Conservation (phyloP, 1,140 invertebrate species). For the Stegodyphus mimosarum region DNA sequence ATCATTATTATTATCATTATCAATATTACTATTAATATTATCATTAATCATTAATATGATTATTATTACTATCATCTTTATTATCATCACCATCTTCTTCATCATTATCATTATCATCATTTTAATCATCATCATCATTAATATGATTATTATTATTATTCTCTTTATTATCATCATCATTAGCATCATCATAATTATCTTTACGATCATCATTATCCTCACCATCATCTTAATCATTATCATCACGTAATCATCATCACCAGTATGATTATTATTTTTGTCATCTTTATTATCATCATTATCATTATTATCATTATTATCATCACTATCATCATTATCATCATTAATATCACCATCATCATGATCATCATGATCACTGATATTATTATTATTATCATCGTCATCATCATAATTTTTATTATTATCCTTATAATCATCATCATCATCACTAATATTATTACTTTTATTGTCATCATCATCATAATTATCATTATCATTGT, state of each 20-base stretch:
- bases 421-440: constrained; percentile 2
- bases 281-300: neutral
- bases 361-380: neutral
- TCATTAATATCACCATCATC: neutral
- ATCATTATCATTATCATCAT: neutral
- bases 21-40: too few relatives aligned
- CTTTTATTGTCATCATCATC: neutral
- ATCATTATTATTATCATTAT: too few relatives aligned
- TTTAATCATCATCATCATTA: neutral
- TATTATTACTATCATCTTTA: too few relatives aligned
- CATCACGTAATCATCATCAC: neutral
- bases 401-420: neutral
- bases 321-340: constrained; percentile 4
- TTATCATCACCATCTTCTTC: too few relatives aligned
- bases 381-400: neutral
- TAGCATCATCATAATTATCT: too few relatives aligned
- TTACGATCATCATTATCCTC: too few relatives aligned
- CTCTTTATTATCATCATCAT: too few relatives aligned
- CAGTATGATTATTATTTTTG: neutral
- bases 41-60: too few relatives aligned
- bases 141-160: too few relatives aligned
- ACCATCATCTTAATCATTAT: too few relatives aligned
- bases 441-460: neutral
- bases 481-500: constrained; percentile 7
- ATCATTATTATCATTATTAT: neutral